Evolutionary conservation across 2,797 vertebrate species (phyloP), one percentile per base, ranked within the genome.

Genomic region (Myripristis jacobus): DNA sequence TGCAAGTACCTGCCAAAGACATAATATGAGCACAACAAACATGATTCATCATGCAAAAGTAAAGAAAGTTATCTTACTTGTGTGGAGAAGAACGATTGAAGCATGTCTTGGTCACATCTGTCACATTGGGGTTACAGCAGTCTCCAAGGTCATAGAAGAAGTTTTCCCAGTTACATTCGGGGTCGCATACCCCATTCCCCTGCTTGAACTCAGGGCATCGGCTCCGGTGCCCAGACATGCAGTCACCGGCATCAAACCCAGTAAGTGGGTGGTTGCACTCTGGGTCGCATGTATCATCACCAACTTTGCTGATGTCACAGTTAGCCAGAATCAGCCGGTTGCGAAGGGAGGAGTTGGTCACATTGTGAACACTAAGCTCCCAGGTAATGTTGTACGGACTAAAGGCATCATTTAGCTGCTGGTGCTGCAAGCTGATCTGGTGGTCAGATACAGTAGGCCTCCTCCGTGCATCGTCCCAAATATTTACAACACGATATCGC

Each of bases 251-350:
- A 0, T 99, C 98, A 0, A 93, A 96, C 2, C 98, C 98, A 0
- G 98, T 99, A 79, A 98, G 89, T 0, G 95, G 96, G 89, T 99
- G 98, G 90, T 98, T 99, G 87, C 98, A 99, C 84, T 99, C 97
- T 0, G 94, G 96, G 75, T 99, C 96, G 0, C 98, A 99, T 24
- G 81, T 91, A 54, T 96, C 96, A 0, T 98, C 95, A 0, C 97
- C 98, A 0, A 99, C 95, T 92, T 99, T 98, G 92, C 94, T 95
- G 84, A 98, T 97, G 54, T 99, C 98, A 11, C 98, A 99, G 93
- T 99, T 99, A 57, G 98, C 97, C 25, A 99, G 90, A 77, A 99
- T 95, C 77, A 99, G 92, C 1, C 98, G 94, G 65, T 93, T 91
- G n/a, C 97, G 95, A 36, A 99, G 92, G 3, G 95, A 97, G 4